phyloP scores from a whole-genome alignment of 2,113 vertebrate species.

The Syngnathus floridae region DNA sequence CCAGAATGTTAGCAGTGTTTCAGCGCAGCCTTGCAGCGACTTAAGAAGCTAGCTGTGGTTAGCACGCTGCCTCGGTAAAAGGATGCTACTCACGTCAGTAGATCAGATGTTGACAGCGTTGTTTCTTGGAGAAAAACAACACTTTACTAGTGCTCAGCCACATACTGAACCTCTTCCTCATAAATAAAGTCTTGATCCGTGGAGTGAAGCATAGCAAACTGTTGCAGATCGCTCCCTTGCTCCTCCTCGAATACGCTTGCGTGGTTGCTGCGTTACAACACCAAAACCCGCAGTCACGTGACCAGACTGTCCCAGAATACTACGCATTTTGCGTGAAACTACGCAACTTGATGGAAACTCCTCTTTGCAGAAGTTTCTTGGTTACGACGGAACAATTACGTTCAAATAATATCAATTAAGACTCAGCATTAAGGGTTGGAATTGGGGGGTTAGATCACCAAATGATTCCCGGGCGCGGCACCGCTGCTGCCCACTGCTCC shows the following conservation, averaged over 20 bases:
- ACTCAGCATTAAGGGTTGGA: too few relatives aligned
- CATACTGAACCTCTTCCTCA: neutral
- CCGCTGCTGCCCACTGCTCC: too few relatives aligned
- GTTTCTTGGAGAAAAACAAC: neutral
- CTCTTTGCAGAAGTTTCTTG: too few relatives aligned
- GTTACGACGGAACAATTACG: too few relatives aligned
- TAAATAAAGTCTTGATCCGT: neutral
- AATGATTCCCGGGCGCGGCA: too few relatives aligned
- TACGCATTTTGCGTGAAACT: conserved; percentile 13
- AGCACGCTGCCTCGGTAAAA: neutral
- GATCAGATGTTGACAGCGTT: neutral
- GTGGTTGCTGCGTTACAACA: conserved; percentile 49
- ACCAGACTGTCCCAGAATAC: conserved; percentile 4
- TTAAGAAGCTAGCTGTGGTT: conserved; percentile 24
- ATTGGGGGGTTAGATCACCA: too few relatives aligned
- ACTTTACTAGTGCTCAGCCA: conserved; percentile 18
- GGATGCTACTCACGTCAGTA: neutral
- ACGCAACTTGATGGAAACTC: too few relatives aligned
- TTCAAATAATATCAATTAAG: neutral
- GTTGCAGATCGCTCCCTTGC: neutral
- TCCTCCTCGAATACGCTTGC: conserved; percentile 25
- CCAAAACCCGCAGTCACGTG: conserved; percentile 15
- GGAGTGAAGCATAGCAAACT: neutral
- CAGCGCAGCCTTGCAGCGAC: neutral
- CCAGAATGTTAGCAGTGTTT: neutral